Base-by-base conservation (phyloP, 1,140 invertebrate genomes). In the Chlorops oryzae region DNA sequence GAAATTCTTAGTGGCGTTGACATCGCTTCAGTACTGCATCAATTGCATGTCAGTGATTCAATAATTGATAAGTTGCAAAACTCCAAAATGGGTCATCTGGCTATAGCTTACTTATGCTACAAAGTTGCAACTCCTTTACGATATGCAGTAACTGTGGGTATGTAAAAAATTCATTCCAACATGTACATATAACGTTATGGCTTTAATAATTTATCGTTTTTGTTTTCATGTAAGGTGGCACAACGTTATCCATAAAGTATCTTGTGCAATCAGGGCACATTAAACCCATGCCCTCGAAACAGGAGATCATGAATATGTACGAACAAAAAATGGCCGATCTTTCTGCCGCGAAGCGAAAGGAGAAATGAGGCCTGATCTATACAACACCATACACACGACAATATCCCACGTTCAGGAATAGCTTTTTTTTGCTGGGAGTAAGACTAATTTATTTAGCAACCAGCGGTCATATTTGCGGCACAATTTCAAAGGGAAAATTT, bases 51-150 rank as follows among this genome's bases (percentile, higher is more conserved):
- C 1, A 85, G 82, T 73, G 88, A 94, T 60, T 81, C 74, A 51
- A 78, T 94, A 21, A 77, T 90, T 24, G 77, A 82, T 37, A 82
- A 85, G 40, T 73, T 96, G 44, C 79, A 78, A 63, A 80, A 85
- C 49, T 88, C 88, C 1, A 81, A 79, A 61, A 83, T 90, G 60
- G 93, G 92, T n/a, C 84, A 92, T 73, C 76, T 90, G 65, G 92
- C 92, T 13, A 76, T 95, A 15, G 80, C 91, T 1, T 94, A 92
- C 75, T 84, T 89, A 5, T 76, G 92, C 59, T 97, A 96, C 69
- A 96, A 98, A 79, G 76, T 96, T 55, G 83, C 84, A 13, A 93
- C 92, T 18, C 94, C 94, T 2, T 62, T 89, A 13, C 77, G 94
- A 58, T 97, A 96, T 74, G 87, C 89, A 3, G 84, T 95, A 1